A percentile compares a stretch with the other conserved stretches of the same genome.
phyloP scores from a whole-genome alignment of 2,113 vertebrate genomes.

The Siniperca chuatsi region DNA sequence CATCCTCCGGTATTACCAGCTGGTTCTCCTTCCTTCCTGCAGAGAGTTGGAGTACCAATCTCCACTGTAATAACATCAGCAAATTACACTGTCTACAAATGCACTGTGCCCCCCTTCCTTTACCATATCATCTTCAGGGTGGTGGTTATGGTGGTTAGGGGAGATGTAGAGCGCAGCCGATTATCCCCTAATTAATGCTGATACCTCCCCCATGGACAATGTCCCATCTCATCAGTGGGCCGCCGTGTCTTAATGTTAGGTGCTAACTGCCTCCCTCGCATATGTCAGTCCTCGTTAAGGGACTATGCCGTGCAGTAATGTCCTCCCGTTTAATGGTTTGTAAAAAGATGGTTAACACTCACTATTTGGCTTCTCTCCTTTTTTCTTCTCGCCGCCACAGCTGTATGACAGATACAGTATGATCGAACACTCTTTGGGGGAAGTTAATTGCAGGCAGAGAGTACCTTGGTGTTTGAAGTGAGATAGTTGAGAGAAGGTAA shows the following conservation, averaged over 20 bases:
- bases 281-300: constrained; percentile 99
- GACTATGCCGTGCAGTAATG: constrained; percentile 90
- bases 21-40: constrained; percentile 53
- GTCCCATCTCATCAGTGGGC: constrained; percentile 90
- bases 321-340: constrained; percentile 95
- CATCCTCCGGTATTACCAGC: constrained; percentile 48
- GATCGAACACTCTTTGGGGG: constrained; percentile 77
- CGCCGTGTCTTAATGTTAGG: constrained; percentile 90
- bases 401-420: constrained; percentile 75
- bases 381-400: constrained; percentile 52
- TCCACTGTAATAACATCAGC: constrained; percentile 65
- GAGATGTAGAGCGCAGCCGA: constrained; percentile 88
- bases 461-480: constrained; percentile 58
- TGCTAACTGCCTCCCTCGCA: constrained; percentile 96
- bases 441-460: constrained; percentile 74
- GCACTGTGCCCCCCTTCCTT: constrained; percentile 77
- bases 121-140: constrained; percentile 80
- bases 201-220: constrained; percentile 94
- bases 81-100: constrained; percentile 72
- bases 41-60: constrained; percentile 44
- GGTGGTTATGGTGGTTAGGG: constrained; percentile 70
- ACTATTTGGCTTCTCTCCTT: constrained; percentile 87
- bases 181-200: constrained; percentile 97
- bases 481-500: constrained; percentile 51
- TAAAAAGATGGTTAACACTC: constrained; percentile 99